Evolutionary conservation across 1,140 invertebrate species (phyloP), one percentile per base, ranked within the genome.

Genomic region (Lasaia peninsularis): DNA sequence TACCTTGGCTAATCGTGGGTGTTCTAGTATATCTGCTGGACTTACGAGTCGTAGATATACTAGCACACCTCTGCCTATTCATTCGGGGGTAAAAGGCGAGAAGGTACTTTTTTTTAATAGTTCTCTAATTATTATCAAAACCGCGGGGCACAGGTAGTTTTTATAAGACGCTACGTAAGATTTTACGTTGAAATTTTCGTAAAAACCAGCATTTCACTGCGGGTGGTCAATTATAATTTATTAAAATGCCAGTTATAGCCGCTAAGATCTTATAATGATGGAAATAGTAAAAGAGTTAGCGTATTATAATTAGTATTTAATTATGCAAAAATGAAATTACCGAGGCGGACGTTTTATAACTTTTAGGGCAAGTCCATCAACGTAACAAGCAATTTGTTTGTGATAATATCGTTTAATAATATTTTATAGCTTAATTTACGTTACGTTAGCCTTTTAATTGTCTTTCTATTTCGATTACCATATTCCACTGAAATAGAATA

Each of bases 171-270:
- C 50, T 28, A 33, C 33, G 14, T 52, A 33, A 20, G 32, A 11
- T 52, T 14, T 10, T 16, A 52, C n/a, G 35, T 40, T 40, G 35
- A 40, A 16, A 10, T 12, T 52, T 52, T 52, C 12, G 50, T 52
- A 52, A 31, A 52, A 8, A 33, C 24, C 21, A 34, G 56, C 58
- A 57, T 28, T 44, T 54, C 74, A 33, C 84, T 64, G 65, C 80
- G 67, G 82, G 84, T 71, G 69, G 56, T 58, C 75, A 18, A 16
- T 69, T 63, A 56, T 62, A 68, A 82, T 79, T 84, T 84, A 83
- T 83, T 86, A 81, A 87, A 82, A 78, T 79, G 74, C 72, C 68
- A 67, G 24, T 20, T 37, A 10, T 20, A 40, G 18, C 20, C 16
- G 52, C 11, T 44, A 40, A 24, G 18, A 35, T 40, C 28, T 14